Evolutionary conservation across 1,140 invertebrate species (phyloP), one percentile per base, ranked within the genome.

Genomic region (Atta colombica): DNA sequence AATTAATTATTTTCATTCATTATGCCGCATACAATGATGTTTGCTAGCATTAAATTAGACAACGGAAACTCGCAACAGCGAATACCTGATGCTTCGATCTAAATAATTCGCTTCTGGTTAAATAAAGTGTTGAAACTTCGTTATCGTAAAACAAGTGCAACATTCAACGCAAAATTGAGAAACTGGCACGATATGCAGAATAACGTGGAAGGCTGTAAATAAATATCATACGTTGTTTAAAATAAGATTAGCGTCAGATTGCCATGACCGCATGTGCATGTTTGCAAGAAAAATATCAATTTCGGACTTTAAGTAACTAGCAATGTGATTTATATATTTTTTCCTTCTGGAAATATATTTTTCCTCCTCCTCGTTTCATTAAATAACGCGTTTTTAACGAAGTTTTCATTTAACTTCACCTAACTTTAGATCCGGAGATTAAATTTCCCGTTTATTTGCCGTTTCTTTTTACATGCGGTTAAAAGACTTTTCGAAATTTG

Each of bases 1-100:
- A 71, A 81, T 81, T 81, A 81, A 81, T 81, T 71, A 81, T 81
- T 81, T 81, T 81, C 78, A 58, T 81, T 71, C 51, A 81, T 81
- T 81, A 81, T 71, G 31, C 65, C 65, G 51, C 21, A 8, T 49
- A 71, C 78, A 71, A 81, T 81, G 51, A 81, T 81, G 78, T 71
- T 81, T 71, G 78, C 65, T n/a, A 14, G 49, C 51, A 81, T 81
- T 81, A 71, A 81, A 81, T 81, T 71, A 71, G 78, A 81, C 51
- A 71, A 71, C 65, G 51, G 35, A 58, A 81, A 71, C 53, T 58
- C 53, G 51, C 53, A 45, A 53, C 21, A 35, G 60, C 16, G 35
- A 77, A 49, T 68, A 53, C 63, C 28, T 55, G 65, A 69, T 69
- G 63, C 66, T 81, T 71, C 53, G 78, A 81, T 81, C 51, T 71